Conservation (phyloP, 2,888 invertebrate species). For the Mesodorylaimus sp. region DNA sequence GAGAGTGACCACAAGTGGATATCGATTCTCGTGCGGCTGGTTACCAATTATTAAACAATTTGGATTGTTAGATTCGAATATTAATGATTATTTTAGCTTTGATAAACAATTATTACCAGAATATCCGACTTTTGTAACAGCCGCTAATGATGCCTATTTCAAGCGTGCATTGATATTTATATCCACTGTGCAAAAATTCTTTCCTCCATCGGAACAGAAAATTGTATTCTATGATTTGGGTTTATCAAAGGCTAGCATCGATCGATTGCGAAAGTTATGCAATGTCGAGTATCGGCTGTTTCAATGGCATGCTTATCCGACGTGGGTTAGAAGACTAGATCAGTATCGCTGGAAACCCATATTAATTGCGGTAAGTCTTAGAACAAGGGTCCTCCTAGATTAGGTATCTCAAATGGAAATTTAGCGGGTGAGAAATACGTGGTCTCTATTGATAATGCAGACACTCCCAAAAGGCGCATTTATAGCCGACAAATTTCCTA, state of each 20-base stretch:
- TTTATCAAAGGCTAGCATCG: neutral
- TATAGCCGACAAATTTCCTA: too few relatives aligned
- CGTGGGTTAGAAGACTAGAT: slow-evolving; percentile 9
- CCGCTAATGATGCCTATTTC: neutral
- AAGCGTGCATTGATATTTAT: slow-evolving; percentile 8
- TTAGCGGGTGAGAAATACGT: too few relatives aligned
- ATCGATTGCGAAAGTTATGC: slow-evolving; percentile 13
- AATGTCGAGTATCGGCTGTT: slow-evolving; percentile 16
- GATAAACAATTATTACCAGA: too few relatives aligned
- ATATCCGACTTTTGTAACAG: slow-evolving; percentile 6
- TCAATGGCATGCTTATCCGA: slow-evolving; percentile 15
- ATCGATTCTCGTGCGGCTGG: too few relatives aligned
- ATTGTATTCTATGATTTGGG: slow-evolving; percentile 15
- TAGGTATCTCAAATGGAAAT: too few relatives aligned
- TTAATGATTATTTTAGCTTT: too few relatives aligned
- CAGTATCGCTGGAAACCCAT: slow-evolving; percentile 20
- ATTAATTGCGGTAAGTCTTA: slow-evolving; percentile 18
- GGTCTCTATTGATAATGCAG: too few relatives aligned
- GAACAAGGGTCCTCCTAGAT: too few relatives aligned
- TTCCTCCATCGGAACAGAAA: slow-evolving; percentile 2
- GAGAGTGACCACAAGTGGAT: too few relatives aligned
- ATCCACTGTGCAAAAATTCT: slow-evolving; percentile 10
- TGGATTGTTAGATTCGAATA: too few relatives aligned
- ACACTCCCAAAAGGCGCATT: too few relatives aligned
- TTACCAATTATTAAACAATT: too few relatives aligned